These are phyloP conservation scores for Alces alces DNA, from an alignment of 2,113 vertebrate genomes.

Conservation along the genomic window DNA sequence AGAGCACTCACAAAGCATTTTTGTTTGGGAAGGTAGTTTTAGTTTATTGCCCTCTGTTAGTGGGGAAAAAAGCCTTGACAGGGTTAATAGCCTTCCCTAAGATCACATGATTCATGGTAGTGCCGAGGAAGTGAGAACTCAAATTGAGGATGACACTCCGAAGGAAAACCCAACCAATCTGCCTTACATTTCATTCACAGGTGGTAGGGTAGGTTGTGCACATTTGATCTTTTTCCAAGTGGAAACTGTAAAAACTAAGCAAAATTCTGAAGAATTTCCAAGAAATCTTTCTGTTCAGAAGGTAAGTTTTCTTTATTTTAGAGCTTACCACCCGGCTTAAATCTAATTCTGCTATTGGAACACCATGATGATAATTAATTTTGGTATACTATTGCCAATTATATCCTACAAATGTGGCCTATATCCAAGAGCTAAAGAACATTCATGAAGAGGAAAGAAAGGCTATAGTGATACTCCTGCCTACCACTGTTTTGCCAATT, in stretches of 20 bases:
- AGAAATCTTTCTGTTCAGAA: background rate
- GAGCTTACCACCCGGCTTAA: background rate
- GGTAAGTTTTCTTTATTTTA: background rate
- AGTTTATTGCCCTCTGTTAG: constrained; percentile 43
- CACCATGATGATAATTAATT: background rate
- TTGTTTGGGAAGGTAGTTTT: constrained; percentile 57
- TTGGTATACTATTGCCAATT: background rate
- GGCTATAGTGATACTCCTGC: background rate
- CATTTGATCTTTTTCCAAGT: background rate
- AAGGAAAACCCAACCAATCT: background rate
- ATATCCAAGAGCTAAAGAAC: background rate
- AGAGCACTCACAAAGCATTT: constrained; percentile 63
- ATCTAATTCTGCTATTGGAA: background rate
- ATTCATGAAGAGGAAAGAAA: background rate
- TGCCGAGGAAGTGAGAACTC: background rate
- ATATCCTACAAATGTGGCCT: background rate
- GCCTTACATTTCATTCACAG: background rate
- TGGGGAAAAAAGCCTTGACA: background rate
- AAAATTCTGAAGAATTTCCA: constrained; percentile 25
- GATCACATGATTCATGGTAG: background rate
- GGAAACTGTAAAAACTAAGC: background rate
- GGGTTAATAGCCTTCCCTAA: constrained; percentile 32
- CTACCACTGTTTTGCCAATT: background rate
- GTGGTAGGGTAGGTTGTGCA: background rate
- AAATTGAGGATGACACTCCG: background rate